Percentiles rank a stretch among this genome's conserved stretches.
phyloP scores from a whole-genome alignment of 53 echinoderm and acorn worm species.

The Mesocentrotus franciscanus region DNA sequence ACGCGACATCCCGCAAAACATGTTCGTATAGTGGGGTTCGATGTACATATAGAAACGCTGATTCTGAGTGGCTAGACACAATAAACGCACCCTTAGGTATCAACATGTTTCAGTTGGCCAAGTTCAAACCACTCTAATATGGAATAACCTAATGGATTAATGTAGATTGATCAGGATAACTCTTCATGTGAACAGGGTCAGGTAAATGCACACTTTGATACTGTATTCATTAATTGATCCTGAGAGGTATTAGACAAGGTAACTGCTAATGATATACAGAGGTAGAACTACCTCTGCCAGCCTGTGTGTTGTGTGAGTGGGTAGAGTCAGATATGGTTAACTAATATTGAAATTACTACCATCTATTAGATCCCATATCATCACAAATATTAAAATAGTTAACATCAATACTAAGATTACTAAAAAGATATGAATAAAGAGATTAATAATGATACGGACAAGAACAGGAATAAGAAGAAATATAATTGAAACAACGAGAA shows the following conservation, averaged over 20 bases:
- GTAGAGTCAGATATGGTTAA: background rate
- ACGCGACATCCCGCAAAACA: no score
- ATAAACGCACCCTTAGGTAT: no score
- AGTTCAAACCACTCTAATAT: background rate
- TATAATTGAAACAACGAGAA: background rate
- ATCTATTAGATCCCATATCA: background rate
- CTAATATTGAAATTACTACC: background rate
- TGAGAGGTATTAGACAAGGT: background rate
- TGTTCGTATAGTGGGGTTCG: no score
- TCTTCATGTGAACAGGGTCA: background rate
- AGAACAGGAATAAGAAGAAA: background rate
- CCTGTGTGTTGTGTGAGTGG: background rate
- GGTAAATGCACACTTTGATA: background rate
- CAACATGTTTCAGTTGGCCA: no score
- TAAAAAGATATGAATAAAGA: background rate
- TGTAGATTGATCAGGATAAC: background rate
- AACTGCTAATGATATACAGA: background rate
- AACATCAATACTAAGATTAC: background rate
- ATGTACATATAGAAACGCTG: no score
- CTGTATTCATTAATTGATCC: conserved; percentile 44
- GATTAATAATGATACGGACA: background rate
- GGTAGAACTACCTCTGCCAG: background rate
- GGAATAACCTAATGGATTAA: background rate
- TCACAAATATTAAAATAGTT: background rate
- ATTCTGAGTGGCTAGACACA: no score